A percentile compares a stretch with the other conserved stretches of the same genome.
These are phyloP conservation scores for Nasonia vitripennis DNA, from an alignment of 1,140 invertebrate species.

Conservation along the genomic window DNA sequence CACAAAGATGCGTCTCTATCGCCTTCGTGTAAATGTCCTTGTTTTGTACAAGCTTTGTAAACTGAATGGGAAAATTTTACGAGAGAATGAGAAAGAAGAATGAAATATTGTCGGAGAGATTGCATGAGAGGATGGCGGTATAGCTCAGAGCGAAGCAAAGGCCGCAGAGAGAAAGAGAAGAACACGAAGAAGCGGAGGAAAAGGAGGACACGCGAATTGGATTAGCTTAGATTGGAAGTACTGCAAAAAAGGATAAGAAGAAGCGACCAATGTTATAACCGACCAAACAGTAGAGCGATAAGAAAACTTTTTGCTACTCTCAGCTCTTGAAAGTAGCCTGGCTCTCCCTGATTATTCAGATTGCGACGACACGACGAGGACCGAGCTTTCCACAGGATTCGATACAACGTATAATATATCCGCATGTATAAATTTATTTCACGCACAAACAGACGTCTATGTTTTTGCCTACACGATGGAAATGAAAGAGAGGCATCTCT, in stretches of 20 bases:
- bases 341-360: neutral
- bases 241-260: neutral
- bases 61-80: neutral
- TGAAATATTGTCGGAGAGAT: constrained; percentile 2
- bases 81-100: neutral
- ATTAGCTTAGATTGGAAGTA: constrained; percentile 20
- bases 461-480: no score
- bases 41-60: neutral
- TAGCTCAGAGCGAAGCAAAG: no score
- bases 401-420: neutral
- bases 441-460: no score
- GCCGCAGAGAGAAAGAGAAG: neutral
- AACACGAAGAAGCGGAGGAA: neutral
- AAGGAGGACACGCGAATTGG: neutral
- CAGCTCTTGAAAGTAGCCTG: neutral
- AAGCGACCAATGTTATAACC: constrained; percentile 5
- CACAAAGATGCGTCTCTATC: neutral
- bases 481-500: no score
- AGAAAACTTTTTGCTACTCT: constrained; percentile 4
- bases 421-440: neutral
- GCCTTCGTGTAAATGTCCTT: neutral
- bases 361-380: neutral
- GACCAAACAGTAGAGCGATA: constrained; percentile 14
- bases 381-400: neutral
- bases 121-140: neutral